These are phyloP conservation scores for Hirundichthys speculiger DNA, from an alignment of 2,113 vertebrate species.

Conservation along the genomic window DNA sequence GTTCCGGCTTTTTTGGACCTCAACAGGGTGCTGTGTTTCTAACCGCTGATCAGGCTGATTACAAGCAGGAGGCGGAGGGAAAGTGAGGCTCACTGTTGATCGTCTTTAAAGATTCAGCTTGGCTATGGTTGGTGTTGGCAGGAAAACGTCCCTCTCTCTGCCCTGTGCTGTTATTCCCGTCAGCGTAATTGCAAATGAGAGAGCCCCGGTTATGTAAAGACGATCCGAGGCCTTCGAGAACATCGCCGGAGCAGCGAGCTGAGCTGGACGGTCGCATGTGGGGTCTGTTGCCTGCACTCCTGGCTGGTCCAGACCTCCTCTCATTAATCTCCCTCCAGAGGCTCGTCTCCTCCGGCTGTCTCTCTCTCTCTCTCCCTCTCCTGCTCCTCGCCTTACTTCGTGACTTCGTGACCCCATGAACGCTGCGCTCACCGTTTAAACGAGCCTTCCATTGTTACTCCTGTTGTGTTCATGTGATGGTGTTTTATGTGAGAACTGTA, in stretches of 20 bases:
- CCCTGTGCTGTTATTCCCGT: constrained; percentile 22
- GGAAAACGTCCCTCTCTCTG: background rate
- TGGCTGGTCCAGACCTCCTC: constrained; percentile 13
- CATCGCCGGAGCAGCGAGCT: constrained; percentile 6
- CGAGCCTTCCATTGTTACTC: too few species aligned
- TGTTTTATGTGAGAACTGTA: too few species aligned
- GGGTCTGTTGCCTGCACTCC: constrained; percentile 46
- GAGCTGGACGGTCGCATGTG: constrained; percentile 19
- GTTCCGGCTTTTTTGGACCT: too few species aligned
- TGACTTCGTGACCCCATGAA: constrained; percentile 36
- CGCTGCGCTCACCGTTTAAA: constrained; percentile 33
- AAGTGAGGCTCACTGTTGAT: too few species aligned
- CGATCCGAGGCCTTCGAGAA: constrained; percentile 43
- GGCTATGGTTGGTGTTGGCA: constrained; percentile 1
- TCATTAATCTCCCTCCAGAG: constrained; percentile 58
- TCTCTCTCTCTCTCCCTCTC: too few species aligned
- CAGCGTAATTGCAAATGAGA: constrained; percentile 41
- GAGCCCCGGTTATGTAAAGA: constrained; percentile 38
- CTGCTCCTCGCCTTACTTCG: constrained; percentile 13
- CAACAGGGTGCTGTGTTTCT: too few species aligned
- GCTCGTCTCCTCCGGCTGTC: constrained; percentile 30
- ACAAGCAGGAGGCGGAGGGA: too few species aligned
- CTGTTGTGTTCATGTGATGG: too few species aligned
- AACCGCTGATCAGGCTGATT: too few species aligned
- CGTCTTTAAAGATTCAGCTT: too few species aligned